Evolutionary conservation across 2,888 invertebrate species (phyloP).

Genomic region (Cheilosia variabilis): DNA sequence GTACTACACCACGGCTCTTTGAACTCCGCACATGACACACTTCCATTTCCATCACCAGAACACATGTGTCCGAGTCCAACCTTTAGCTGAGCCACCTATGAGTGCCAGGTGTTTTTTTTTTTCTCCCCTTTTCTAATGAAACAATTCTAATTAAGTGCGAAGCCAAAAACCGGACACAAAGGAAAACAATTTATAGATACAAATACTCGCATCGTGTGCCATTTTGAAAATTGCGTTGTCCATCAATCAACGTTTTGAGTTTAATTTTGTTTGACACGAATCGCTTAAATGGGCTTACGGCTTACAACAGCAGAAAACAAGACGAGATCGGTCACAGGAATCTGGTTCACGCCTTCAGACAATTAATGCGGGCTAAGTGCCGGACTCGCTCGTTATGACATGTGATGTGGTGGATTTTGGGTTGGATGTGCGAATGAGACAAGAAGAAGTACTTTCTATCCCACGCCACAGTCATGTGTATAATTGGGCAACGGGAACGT

Average conservation of each 20-base stretch:
- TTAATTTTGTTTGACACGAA: conserved; percentile 60
- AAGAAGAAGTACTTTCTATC: conserved; percentile 49
- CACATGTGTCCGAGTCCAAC: not conserved
- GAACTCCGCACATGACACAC: conserved; percentile 37
- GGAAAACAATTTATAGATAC: not conserved
- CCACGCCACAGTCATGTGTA: conserved; percentile 31
- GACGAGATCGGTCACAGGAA: conserved; percentile 51
- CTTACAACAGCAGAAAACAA: conserved; percentile 32
- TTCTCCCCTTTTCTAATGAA: conserved; percentile 12
- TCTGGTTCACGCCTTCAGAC: conserved; percentile 63
- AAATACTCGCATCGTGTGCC: not conserved
- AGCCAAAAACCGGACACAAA: conserved; percentile 19
- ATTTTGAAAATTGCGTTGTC: conserved; percentile 46
- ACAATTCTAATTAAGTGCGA: conserved; percentile 36
- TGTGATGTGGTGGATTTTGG: conserved; percentile 1
- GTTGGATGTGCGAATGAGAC: conserved; percentile 16
- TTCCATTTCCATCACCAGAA: conserved; percentile 11
- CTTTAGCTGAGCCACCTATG: not conserved
- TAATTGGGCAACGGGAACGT: conserved; percentile 26
- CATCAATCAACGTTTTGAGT: conserved; percentile 61
- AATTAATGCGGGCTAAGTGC: conserved; percentile 44
- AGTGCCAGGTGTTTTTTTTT: not conserved
- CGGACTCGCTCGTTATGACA: conserved; percentile 34
- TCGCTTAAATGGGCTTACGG: conserved; percentile 51
- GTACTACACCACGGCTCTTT: not conserved